Base-by-base conservation (phyloP, 2,888 invertebrate genomes). In the Pterostichus niger region DNA sequence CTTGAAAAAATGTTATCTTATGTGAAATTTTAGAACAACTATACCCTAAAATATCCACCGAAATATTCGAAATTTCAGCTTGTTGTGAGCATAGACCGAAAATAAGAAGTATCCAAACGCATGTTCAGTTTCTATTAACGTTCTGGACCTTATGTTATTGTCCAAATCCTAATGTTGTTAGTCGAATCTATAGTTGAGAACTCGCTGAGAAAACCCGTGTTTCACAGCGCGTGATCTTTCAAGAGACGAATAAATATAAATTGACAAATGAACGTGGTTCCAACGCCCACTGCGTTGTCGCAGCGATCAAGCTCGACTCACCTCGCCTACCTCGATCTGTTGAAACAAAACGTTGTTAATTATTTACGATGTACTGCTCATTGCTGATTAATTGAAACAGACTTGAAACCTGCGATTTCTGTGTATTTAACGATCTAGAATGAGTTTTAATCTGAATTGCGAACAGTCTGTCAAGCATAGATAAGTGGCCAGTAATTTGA, bases 231-330 rank as follows among this genome's bases (percentile, higher is more conserved):
- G 82, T 75, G 82, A 82, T 82, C 56, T 82, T 82, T 82, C 73
- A 82, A 54, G 82, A 73, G 46, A 73, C 31, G 75, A 82, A 82
- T 83, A 83, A 77, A 83, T 77, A 83, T 77, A 77, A 77, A 77
- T 83, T 83, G 83, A 83, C 83, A 83, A 83, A 83, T 83, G 83
- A 77, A 68, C 77, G 52, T 40, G 52, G 40, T 44, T 59, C 52
- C 68, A 56, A 83, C 83, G 83, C 83, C 83, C 54, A 83, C 83
- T 77, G 68, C 31, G 61, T 54, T 81, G 81, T 81, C 81, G 81
- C 81, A 68, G n/a, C 64, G 64, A 80, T 80, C 68, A 78, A 78
- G 17, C 17, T 17, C 13, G 9, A n/a, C 40, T 40, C 40, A 9
- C 31, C 11, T 61, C 61, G 61, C 61, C 31, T 61, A 11, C 61